Conservation (phyloP, 2,888 invertebrate species). For the Leucophora obtusa region DNA sequence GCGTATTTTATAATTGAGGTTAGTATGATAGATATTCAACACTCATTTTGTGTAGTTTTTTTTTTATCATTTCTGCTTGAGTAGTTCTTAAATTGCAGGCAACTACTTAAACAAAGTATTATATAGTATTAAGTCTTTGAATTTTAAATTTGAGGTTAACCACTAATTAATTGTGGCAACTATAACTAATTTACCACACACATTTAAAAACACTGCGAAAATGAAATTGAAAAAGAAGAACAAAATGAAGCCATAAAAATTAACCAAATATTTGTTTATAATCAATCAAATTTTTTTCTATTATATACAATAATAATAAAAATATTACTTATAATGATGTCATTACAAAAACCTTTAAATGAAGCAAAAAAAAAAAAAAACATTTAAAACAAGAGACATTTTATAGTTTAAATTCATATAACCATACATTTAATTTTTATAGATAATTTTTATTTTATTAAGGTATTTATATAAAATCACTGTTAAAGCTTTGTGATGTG, state of each 20-base stretch:
- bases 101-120: conserved; percentile 8
- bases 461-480: neutral
- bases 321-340: neutral
- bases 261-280: conserved; percentile 6
- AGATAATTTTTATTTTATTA: neutral
- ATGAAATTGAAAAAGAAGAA: neutral
- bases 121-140: conserved; percentile 30
- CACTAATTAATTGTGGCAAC: conserved; percentile 40
- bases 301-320: neutral
- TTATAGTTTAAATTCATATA: neutral
- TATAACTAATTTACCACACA: neutral
- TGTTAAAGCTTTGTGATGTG: neutral
- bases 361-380: too few species aligned
- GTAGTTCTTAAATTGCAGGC: conserved; percentile 18
- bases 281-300: conserved; percentile 2
- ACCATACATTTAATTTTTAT: neutral
- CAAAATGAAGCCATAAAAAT: conserved; percentile 5
- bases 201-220: neutral
- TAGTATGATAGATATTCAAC: conserved; percentile 55
- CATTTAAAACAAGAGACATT: neutral
- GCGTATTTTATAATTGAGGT: conserved; percentile 52
- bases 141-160: conserved; percentile 47
- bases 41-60: conserved; percentile 26
- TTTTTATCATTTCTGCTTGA: conserved; percentile 39
- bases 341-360: too few species aligned